Evolutionary conservation across 2,113 vertebrate genomes (phyloP), one percentile per base, ranked within the genome.

Genomic region (Tupaia tana): DNA sequence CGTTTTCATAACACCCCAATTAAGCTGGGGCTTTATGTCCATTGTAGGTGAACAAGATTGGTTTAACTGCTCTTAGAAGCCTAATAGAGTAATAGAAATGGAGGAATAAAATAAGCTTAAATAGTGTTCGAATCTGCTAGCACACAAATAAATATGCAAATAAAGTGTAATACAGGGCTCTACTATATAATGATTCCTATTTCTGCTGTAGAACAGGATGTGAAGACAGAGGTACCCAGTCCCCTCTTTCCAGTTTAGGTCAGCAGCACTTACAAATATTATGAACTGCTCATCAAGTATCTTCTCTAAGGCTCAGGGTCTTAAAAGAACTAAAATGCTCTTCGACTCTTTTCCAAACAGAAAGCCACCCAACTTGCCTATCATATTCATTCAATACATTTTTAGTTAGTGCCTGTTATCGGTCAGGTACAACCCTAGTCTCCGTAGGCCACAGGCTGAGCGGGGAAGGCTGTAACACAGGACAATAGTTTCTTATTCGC

Each of bases 131-230:
- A 59, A 67, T 31, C 34, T 18, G 9, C 71, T 31, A 52, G 95
- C 59, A 56, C 27, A 69, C 56, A 89, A 73, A 77, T 58, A 25
- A 73, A 91, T 71, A 95, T n/a, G 92, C 31, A 92, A 88, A 89
- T 70, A 22, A 86, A 29, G 54, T 64, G 11, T 3, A 25, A 69
- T 19, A 12, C 13, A 24, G 79, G 61, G 27, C 27, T 91, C 70
- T 20, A 2, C 81, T 25, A 31, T 43, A 56, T 56, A 52, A 20
- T 2, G 43, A 54, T 24, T 69, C 83, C 86, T 34, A 7, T 73
- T 71, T 77, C 94, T 69, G 86, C 52, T 16, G 8, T 0, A 71
- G 89, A 92, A 88, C 2, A 10, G 31, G 64, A 64, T n/a, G 27
- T 15, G 66, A 78, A 87, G 59, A 92, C 34, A 80, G 80, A 59